Evolutionary conservation across 2,888 invertebrate genomes (phyloP).

Genomic region (Onthophagus sagittarius): DNA sequence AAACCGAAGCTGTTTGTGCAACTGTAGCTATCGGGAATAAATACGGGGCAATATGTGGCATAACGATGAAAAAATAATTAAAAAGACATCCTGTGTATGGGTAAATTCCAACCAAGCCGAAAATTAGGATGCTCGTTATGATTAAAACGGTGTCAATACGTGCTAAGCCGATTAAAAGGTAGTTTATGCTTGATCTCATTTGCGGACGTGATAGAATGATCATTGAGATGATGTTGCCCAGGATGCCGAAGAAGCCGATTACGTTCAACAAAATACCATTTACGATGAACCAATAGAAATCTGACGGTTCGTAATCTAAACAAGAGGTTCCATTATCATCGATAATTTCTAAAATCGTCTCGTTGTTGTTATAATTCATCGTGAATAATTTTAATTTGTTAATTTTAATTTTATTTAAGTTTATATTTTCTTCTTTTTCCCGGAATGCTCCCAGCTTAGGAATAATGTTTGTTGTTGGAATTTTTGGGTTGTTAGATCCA

Average conservation of each 20-base stretch:
- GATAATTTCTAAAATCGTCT: background rate
- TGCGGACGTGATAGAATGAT: constrained; percentile 87
- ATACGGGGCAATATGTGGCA: constrained; percentile 75
- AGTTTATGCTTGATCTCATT: constrained; percentile 95
- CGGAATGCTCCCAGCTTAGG: constrained; percentile 11
- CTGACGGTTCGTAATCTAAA: constrained; percentile 19
- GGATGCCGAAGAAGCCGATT: constrained; percentile 77
- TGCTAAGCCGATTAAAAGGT: constrained; percentile 88
- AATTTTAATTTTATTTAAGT: background rate
- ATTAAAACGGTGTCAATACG: constrained; percentile 90
- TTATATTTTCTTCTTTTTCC: constrained; percentile 1
- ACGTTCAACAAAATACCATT: constrained; percentile 78
- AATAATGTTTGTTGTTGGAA: constrained; percentile 8
- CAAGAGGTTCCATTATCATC: background rate
- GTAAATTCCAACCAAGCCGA: constrained; percentile 82
- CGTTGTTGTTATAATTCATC: background rate
- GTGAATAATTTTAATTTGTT: background rate
- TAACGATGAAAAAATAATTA: constrained; percentile 73
- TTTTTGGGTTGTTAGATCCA: constrained; percentile 2
- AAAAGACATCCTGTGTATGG: constrained; percentile 75
- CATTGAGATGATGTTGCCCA: constrained; percentile 88
- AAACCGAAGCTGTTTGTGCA: constrained; percentile 91
- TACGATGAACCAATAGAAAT: constrained; percentile 73
- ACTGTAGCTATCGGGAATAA: constrained; percentile 81
- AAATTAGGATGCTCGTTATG: constrained; percentile 78